Evolutionary conservation across 1,140 invertebrate species (phyloP).

Genomic region (Pseudachorutes palmiensis): DNA sequence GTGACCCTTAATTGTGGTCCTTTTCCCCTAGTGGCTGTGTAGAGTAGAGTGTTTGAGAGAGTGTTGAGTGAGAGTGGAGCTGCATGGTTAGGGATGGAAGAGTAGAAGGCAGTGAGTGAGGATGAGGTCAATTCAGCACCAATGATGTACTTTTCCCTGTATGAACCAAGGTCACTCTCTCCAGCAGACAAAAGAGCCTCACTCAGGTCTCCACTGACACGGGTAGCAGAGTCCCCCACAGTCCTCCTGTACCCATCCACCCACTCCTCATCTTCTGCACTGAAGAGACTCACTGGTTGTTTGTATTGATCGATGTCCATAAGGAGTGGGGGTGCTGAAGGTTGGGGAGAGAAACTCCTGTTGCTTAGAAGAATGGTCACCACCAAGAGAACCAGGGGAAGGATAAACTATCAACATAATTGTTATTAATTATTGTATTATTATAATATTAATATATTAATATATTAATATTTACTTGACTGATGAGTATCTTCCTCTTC

Average conservation of each 20-base stretch:
- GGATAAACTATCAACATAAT: slow-evolving; percentile 22
- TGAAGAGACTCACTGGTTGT: slow-evolving; percentile 24
- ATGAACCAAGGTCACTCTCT: slow-evolving; percentile 20
- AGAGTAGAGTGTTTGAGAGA: slow-evolving; percentile 51
- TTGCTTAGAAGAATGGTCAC: slow-evolving; percentile 27
- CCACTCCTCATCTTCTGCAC: slow-evolving; percentile 6
- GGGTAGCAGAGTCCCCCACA: too few relatives aligned
- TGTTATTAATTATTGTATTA: too few relatives aligned
- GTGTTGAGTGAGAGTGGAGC: slow-evolving; percentile 54
- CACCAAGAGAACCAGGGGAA: slow-evolving; percentile 28
- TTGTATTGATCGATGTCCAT: slow-evolving; percentile 28
- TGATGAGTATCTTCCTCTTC: too few relatives aligned
- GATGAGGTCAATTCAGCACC: slow-evolving; percentile 26
- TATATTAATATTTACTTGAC: too few relatives aligned
- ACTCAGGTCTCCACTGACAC: background rate
- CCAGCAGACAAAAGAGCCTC: slow-evolving; percentile 20
- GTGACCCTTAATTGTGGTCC: slow-evolving; percentile 50
- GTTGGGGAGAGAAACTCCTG: slow-evolving; percentile 1
- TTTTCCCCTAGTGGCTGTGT: slow-evolving; percentile 39
- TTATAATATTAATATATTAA: too few relatives aligned
- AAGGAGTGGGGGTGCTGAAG: slow-evolving; percentile 16
- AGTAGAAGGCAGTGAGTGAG: slow-evolving; percentile 42
- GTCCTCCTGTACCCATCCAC: background rate
- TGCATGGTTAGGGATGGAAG: slow-evolving; percentile 56
- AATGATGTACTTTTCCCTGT: slow-evolving; percentile 33